Evolutionary conservation across 2,888 invertebrate species (phyloP), one percentile per base, ranked within the genome.

Genomic region (Suillia variegata): DNA sequence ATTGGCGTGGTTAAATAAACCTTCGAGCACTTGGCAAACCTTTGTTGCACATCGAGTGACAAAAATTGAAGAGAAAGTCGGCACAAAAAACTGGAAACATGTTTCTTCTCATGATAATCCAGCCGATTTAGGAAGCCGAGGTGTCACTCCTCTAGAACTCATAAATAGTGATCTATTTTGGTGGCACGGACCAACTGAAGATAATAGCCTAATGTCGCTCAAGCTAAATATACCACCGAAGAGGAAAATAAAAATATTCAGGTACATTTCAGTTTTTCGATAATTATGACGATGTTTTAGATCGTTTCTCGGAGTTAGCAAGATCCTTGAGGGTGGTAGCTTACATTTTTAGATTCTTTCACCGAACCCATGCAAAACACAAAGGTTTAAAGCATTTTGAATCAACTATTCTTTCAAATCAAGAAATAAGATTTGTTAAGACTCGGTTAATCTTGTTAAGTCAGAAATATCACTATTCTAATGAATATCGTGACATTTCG

Each of bases 311-410:
- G 1, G 62, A 33, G 2, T 62, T 58, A 1, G 8, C 60, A 1
- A 53, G 34, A 26, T 58, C 59, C 2, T 2, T 64, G 1, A 38
- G 57, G 33, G 55, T 66, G 3, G 10, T 63, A 13, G 38, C 62
- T 0, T 64, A 63, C 33, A n/a, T 56, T 1, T 53, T 38, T 18
- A 22, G 58, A 1, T 62, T 66, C 54, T 49, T 13, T 3, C 24
- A 34, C n/a, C 54, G 3, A 20, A 38, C 49, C 15, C 54, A 26
- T 15, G 10, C 5, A 26, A n/a, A 33, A 8, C 12, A 31, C 31
- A 5, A 12, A 31, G 54, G 45, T 5, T 5, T 17, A 6, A 38
- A 12, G 12, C 54, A 48, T 18, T 21, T 1, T n/a, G 20, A 20
- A 12, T 12, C 34, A 10, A 20, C 53, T 2, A n/a, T 31, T 1